Conservation (phyloP, 2,797 vertebrate genomes). For the Adelosebastes latens region DNA sequence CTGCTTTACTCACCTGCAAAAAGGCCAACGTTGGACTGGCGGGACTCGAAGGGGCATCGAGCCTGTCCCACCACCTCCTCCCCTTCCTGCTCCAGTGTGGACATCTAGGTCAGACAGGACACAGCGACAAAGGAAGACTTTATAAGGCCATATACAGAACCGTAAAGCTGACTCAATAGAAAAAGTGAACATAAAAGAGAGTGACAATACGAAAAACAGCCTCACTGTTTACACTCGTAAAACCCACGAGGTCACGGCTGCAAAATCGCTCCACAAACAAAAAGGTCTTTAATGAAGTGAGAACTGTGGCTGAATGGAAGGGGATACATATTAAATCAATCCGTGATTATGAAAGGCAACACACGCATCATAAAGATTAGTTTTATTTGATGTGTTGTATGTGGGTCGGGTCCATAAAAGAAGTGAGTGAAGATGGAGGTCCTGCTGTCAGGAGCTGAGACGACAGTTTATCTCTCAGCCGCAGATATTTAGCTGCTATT, state of each 20-base stretch:
- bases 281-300: constrained; percentile 7
- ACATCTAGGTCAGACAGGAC: constrained; percentile 80
- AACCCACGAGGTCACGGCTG: neutral
- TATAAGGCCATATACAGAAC: neutral
- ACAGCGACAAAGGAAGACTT: neutral
- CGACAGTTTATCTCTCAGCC: constrained; percentile 50
- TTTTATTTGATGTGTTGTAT: constrained; percentile 40
- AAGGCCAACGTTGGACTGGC: constrained; percentile 91
- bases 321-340: constrained; percentile 12
- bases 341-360: constrained; percentile 23
- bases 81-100: constrained; percentile 90
- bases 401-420: constrained; percentile 35
- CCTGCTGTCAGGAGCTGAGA: constrained; percentile 12
- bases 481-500: constrained; percentile 58
- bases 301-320: neutral
- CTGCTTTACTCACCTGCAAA: constrained; percentile 87
- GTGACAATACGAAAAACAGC: neutral
- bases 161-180: neutral
- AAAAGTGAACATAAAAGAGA: constrained; percentile 5
- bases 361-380: constrained; percentile 57
- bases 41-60: constrained; percentile 93
- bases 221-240: neutral
- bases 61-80: constrained; percentile 93
- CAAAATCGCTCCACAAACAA: constrained; percentile 2
- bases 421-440: constrained; percentile 19